Base-by-base conservation (phyloP, 2,888 invertebrate genomes). In the Eurytoma adleriae region DNA sequence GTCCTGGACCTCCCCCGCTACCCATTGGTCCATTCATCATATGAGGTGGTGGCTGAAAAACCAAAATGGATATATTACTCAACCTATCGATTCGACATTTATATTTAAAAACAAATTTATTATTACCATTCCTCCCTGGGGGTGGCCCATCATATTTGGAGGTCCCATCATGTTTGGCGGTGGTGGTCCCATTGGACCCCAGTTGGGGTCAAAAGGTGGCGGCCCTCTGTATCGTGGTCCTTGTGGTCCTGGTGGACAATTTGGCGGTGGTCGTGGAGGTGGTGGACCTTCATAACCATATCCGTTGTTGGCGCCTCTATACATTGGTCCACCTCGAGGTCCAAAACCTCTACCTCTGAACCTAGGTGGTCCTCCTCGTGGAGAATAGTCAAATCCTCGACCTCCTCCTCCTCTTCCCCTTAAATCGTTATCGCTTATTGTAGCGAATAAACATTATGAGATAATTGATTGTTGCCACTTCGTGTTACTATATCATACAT, bases 281-380 rank as follows among this genome's bases (percentile, higher is more conserved):
- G 92, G 92, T 3, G 91, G 91, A n/a, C 92, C 91, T 83, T 91
- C 93, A 5, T 93, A 91, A 1, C 91, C 91, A 83, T 90, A 91
- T 10, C 91, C 90, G 78, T 90, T 90, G 74, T 90, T 91, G 0
- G 91, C 92, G 0, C 92, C 93, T 81, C 92, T 92, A 77, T 90
- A 91, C 88, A 90, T 90, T 10, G 90, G 90, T 50, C 92, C 92
- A 18, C 91, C 92, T 54, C 90, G 83, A 16, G 93, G 92, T 27
- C 94, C 95, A 88, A 93, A 95, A 18, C 88, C 87, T 84, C 95
- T 92, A 2, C 95, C 95, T 56, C 95, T 91, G 86, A 94, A 95
- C 27, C 95, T 91, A 85, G 94, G 94, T n/a, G 94, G 92, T 0
- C 92, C 93, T 70, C 92, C 91, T 82, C 91, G 89, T 78, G 91